Base-by-base conservation (phyloP, 2,113 vertebrate species). In the Chloebia gouldiae region DNA sequence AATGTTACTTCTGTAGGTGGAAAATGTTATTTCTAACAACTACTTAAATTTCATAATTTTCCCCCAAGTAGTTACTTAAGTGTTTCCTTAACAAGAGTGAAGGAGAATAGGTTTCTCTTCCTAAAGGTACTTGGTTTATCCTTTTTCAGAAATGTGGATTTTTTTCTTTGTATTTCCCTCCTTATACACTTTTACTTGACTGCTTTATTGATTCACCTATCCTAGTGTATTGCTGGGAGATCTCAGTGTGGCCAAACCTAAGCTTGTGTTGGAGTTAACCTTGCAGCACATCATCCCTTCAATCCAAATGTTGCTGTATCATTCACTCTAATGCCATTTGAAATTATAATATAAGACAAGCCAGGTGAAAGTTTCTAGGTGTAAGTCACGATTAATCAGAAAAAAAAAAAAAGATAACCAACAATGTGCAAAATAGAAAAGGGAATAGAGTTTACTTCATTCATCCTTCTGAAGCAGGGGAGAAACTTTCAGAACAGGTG, bases 1-100 rank as follows among this genome's bases (percentile, higher is more conserved):
- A 88, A 61, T 0, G 3, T 39, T 0, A 0, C 47, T 85, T 75
- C n/a, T n/a, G n/a, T n/a, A n/a, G n/a, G n/a, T n/a, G n/a, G n/a
- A 81, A 87, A 88, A 61, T 0, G 3, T 39, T 0, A 0, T 44
- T 85, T 75, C 35, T 39, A 42, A 47, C 28, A 73, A 77, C 40
- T 65, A 76, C 33, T 82, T 86, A 12, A 4, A 19, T 42, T 42
- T 54, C 45, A 7, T 40, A 16, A 28, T 50, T 65, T 59, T 50
- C 23, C 37, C 37, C 9, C 13, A 49, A 30, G 35, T 50, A 39
- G 35, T 72, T 92, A 44, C n/a, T 21, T 28, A 59, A 44, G 14
- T 11, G 2, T 86, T 72, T 85, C 20, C 35, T 81, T 81, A 24
- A 25, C 1, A 4, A 6, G 66, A 47, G 42, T 56, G 16, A 59